Conservation (phyloP, 2,113 vertebrate genomes). For the Corynorhinus townsendii region DNA sequence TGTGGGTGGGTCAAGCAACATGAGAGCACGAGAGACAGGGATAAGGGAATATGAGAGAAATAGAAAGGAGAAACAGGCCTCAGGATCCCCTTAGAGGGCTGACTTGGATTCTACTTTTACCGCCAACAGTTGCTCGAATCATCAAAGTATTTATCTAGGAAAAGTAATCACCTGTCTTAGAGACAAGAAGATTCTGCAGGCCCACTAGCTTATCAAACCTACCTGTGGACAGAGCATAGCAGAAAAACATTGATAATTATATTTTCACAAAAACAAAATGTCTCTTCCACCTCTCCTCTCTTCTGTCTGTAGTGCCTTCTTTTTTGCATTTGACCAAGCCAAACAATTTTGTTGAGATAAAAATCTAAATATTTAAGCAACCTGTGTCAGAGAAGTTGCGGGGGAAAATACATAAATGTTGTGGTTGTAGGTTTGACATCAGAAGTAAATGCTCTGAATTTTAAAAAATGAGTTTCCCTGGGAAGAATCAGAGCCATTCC, state of each 20-base stretch:
- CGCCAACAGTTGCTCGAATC: background rate
- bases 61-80: background rate
- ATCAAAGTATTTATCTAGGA: background rate
- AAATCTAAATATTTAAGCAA: conserved; percentile 9
- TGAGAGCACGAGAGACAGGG: background rate
- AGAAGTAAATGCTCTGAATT: background rate
- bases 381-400: background rate
- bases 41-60: background rate
- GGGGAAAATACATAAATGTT: background rate
- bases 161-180: background rate
- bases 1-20: background rate
- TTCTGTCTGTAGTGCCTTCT: background rate
- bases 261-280: background rate
- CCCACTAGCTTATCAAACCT: background rate
- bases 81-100: background rate
- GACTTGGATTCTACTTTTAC: background rate
- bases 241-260: background rate
- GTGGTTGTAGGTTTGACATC: background rate
- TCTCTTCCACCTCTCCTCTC: background rate
- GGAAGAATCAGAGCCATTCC: background rate
- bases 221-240: background rate
- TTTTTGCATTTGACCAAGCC: background rate
- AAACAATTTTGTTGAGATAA: background rate
- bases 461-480: background rate
- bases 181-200: background rate